phyloP scores from a whole-genome alignment of 1,140 invertebrate species.

The Plutomurus gul region DNA sequence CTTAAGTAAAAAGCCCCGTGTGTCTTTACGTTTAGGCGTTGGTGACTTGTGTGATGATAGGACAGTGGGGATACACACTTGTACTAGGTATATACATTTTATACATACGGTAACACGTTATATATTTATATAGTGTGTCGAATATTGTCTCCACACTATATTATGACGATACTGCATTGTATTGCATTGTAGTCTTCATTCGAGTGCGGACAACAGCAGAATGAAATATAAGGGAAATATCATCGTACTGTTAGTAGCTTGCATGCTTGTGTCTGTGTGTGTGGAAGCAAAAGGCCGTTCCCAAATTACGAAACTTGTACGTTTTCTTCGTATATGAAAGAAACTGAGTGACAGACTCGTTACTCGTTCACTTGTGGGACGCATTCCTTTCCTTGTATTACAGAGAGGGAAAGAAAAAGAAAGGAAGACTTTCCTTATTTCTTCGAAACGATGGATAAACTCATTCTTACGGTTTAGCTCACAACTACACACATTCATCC shows the following conservation, averaged over 20 bases:
- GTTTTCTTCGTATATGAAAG: constrained; percentile 38
- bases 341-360: constrained; percentile 46
- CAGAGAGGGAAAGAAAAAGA: not conserved
- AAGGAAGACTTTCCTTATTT: not conserved
- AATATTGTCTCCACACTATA: too few species aligned
- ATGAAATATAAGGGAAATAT: too few species aligned
- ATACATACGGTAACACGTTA: too few species aligned
- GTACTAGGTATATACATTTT: too few species aligned
- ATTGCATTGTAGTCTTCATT: too few species aligned
- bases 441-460: not conserved
- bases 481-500: not conserved
- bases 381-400: constrained; percentile 22
- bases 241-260: too few species aligned
- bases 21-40: not conserved
- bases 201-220: too few species aligned
- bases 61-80: too few species aligned
- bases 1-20: constrained; percentile 3
- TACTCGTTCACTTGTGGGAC: constrained; percentile 41
- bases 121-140: too few species aligned
- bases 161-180: too few species aligned
- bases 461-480: constrained; percentile 2
- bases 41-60: not conserved
- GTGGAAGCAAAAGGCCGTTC: constrained; percentile 37
- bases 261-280: too few species aligned
- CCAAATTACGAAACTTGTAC: constrained; percentile 45